Evolutionary conservation across 1,140 invertebrate species (phyloP), one percentile per base, ranked within the genome.

Genomic region (Drosophila busckii): DNA sequence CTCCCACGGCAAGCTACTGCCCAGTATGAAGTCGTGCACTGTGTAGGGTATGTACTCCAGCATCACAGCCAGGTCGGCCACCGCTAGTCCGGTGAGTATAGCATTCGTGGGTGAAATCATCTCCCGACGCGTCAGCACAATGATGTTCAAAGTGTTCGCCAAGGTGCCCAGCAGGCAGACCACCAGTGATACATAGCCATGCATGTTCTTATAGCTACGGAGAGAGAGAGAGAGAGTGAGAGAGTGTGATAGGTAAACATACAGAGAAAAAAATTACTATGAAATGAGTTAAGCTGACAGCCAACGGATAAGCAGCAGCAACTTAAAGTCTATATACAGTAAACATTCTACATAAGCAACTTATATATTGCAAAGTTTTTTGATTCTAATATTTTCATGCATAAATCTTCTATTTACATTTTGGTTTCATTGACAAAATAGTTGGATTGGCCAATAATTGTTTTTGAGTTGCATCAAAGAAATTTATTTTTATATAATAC

Each of bases 131-230:
- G 96, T 97, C 10, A 99, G 89, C 2, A 99, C 96, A 5, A 94
- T 92, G 17, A 99, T 96, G 88, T 98, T 99, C 54, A 98, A 91
- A 1, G 94, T 90, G 86, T 99, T 99, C 22, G 96, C 94, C 7
- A 97, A 91, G 19, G 95, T 95, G 20, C 97, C 97, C 70, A 98
- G 94, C n/a, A 95, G 89, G 87, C 97, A 99, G 19, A 99, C 95
- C 2, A 84, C 69, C 32, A 84, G 50, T 1, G 82, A 85, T 9
- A 80, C 70, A 40, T 85, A 85, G 13, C 83, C 83, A 13, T 85
- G 83, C 56, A 85, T 66, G 17, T 75, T 64, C 35, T 67, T 66
- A 35, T 85, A 85, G 38, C 83, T 85, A 40, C 2, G 45, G 42
- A 7, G 12, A 37, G 12, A 40, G 9, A 25, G 5, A 13, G 5